These are phyloP conservation scores for Poeciliopsis presidionis DNA, from an alignment of 2,797 vertebrate genomes.

Conservation along the genomic window DNA sequence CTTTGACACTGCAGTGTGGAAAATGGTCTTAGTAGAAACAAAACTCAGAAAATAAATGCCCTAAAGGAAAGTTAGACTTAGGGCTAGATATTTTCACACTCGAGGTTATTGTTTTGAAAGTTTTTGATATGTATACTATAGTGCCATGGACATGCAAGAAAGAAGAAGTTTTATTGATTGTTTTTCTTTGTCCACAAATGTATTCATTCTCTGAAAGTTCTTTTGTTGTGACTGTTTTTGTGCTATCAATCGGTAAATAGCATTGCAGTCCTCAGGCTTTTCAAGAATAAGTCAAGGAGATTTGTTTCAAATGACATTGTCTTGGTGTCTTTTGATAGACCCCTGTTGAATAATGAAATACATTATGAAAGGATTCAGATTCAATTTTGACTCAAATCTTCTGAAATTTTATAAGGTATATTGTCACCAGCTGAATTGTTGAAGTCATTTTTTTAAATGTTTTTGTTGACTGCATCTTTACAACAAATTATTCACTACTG, in stretches of 20 bases:
- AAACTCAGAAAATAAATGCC: background rate
- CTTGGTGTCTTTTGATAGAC: background rate
- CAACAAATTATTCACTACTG: background rate
- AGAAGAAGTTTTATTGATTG: background rate
- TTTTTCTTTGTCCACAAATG: background rate
- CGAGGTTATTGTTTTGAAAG: background rate
- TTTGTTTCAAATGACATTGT: background rate
- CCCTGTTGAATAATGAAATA: background rate
- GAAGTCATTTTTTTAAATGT: background rate
- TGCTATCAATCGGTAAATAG: background rate
- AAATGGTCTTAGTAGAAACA: conserved; percentile 1
- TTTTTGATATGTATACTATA: background rate
- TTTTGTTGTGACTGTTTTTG: background rate
- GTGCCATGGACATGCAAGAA: background rate
- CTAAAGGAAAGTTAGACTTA: background rate
- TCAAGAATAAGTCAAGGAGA: background rate
- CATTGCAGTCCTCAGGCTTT: background rate
- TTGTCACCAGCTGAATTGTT: background rate
- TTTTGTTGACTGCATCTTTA: background rate
- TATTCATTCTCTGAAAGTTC: background rate
- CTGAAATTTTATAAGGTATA: background rate
- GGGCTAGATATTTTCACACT: background rate
- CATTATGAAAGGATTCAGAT: background rate
- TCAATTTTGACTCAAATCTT: background rate
- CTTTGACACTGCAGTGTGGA: conserved; percentile 22